Conservation (phyloP, 1,140 invertebrate species). For the Pseudomyrmex concolor region DNA sequence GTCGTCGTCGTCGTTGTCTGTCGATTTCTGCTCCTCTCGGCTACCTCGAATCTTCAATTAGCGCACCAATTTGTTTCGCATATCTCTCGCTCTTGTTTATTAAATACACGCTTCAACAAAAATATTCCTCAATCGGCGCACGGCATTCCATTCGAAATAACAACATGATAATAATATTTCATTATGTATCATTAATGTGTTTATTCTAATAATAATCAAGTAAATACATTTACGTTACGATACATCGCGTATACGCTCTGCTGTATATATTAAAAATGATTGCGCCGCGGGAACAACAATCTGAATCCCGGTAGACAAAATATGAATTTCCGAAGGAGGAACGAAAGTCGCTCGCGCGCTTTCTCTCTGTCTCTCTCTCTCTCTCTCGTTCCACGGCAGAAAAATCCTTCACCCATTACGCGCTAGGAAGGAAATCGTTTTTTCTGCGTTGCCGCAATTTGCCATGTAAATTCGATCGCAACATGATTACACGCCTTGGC, state of each 20-base stretch:
- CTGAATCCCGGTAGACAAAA: background rate
- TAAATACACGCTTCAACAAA: background rate
- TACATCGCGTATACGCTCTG: too few relatives aligned
- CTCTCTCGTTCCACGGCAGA: background rate
- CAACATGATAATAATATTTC: constrained; percentile 33
- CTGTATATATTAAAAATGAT: too few relatives aligned
- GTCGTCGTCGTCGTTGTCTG: background rate
- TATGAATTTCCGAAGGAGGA: constrained; percentile 30
- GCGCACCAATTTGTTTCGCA: background rate
- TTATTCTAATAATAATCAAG: constrained; percentile 39
- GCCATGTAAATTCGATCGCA: constrained; percentile 75
- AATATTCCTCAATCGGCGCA: constrained; percentile 18
- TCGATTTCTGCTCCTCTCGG: background rate
- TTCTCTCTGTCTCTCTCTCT: too few relatives aligned
- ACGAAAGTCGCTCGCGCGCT: too few relatives aligned
- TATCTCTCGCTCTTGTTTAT: background rate
- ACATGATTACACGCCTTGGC: constrained; percentile 68
- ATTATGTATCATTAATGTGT: constrained; percentile 31
- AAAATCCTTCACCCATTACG: constrained; percentile 27
- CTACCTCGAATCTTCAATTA: background rate
- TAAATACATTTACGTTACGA: constrained; percentile 15
- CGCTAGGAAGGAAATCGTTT: constrained; percentile 56
- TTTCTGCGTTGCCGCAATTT: constrained; percentile 67
- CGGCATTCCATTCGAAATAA: constrained; percentile 1
- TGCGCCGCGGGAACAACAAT: background rate